Evolutionary conservation across 2,113 vertebrate genomes (phyloP).

Genomic region (Tinamus guttatus): DNA sequence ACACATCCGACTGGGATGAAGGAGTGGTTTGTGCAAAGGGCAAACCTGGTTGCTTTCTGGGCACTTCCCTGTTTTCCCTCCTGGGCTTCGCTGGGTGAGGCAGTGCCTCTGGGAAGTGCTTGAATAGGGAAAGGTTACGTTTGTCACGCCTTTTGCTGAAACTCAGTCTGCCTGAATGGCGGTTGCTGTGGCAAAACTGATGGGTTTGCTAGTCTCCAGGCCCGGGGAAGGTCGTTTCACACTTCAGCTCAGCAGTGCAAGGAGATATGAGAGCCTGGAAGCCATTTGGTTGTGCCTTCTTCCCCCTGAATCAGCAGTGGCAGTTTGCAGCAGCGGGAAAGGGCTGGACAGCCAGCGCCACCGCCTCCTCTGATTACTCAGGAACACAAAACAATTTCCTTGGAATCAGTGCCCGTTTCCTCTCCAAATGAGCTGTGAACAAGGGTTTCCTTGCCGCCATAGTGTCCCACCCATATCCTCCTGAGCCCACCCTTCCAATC

Average conservation of each 20-base stretch:
- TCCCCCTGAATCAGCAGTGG: not conserved
- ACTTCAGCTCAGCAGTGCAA: not conserved
- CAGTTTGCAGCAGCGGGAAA: not conserved
- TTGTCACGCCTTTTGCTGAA: not conserved
- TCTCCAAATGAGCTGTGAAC: conserved; percentile 54
- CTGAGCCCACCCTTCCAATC: conserved; percentile 66
- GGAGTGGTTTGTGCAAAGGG: not conserved
- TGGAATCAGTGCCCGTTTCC: conserved; percentile 75
- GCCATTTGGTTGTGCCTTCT: not conserved
- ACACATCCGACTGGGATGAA: rapidly evolving
- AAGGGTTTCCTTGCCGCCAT: conserved; percentile 68
- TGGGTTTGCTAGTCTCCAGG: rapidly evolving
- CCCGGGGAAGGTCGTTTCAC: not conserved
- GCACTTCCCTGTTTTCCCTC: not conserved
- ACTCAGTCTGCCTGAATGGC: rapidly evolving
- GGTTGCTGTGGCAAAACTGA: rapidly evolving
- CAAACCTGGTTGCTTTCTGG: not conserved
- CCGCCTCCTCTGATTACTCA: conserved; percentile 58
- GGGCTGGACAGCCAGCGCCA: not conserved
- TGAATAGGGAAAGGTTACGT: not conserved
- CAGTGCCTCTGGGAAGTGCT: not conserved
- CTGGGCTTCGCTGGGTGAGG: rapidly evolving
- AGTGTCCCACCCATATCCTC: conserved; percentile 71
- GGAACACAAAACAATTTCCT: conserved; percentile 77
- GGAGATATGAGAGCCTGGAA: not conserved